These are phyloP conservation scores for Lymantria dispar DNA, from an alignment of 2,888 invertebrate genomes.

Conservation along the genomic window DNA sequence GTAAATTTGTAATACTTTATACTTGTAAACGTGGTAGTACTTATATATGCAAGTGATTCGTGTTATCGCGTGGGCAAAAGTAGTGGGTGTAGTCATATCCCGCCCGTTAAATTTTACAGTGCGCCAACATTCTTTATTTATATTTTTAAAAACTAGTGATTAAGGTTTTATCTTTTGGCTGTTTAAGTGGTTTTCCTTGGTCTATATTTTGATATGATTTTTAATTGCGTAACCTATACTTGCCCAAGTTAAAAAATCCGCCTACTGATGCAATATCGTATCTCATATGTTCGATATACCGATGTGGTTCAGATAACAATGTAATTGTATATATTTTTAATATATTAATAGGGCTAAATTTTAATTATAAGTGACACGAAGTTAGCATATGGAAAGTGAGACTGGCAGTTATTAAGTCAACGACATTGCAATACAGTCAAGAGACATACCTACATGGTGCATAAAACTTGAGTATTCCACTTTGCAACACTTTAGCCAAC, in stretches of 20 bases:
- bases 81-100: conserved; percentile 32
- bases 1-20: too few species aligned
- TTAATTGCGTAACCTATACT: too few species aligned
- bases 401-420: not conserved
- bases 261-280: too few species aligned
- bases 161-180: conserved; percentile 4
- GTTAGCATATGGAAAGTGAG: not conserved
- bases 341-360: not conserved
- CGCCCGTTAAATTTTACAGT: conserved; percentile 18
- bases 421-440: not conserved
- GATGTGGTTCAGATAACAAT: too few species aligned
- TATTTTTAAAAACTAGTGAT: not conserved
- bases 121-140: conserved; percentile 16
- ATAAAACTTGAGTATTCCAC: conserved; percentile 8
- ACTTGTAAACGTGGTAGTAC: not conserved
- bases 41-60: conserved; percentile 23
- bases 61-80: conserved; percentile 27
- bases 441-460: conserved; percentile 8
- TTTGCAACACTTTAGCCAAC: conserved; percentile 31
- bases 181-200: not conserved
- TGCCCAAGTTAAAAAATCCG: too few species aligned
- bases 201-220: too few species aligned
- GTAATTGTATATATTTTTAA: too few species aligned
- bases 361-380: not conserved
- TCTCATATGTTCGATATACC: too few species aligned